Base-by-base conservation (phyloP, 2,888 invertebrate species). In the Epistrophe grossulariae region DNA sequence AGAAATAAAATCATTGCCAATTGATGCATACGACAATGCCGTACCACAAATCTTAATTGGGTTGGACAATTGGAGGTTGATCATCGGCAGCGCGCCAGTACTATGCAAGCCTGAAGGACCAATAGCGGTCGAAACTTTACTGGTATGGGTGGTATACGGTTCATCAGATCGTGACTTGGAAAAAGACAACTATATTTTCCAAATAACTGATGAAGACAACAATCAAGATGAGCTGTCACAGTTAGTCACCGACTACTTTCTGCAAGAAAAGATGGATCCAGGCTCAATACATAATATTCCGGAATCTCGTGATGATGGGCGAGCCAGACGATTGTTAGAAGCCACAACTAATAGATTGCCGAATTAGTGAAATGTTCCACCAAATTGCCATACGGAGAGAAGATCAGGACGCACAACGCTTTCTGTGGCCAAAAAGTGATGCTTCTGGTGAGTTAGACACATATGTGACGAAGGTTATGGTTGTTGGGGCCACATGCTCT, bases 401-500 rank as follows among this genome's bases (percentile, higher is more conserved):
- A 28, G 28, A 76, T 48, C 70, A 70, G 24, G 40, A 76, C 8
- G 5, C 59, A 17, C 52, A 74, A 24, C 59, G 68, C 4, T 71
- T 77, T 55, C 24, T 77, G 17, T 82, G 72, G 82, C 15, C 9
- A 8, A 15, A 8, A 13, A 28, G 55, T 1, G 55, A 71, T 43
- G 15, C 15, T n/a, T 45, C 43, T 6, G 43, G 9, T 1, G 35
- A 24, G 5, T 2, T 59, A 1, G 48, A 60, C 0, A 40, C 52
- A 4, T 59, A 38, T 11, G 48, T 68, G n/a, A 76, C 66, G 76
- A 7, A 64, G 1, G 55, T 45, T 28, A 78, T 78, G 78, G 55
- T 45, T 3, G 78, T 83, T n/a, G 78, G 82, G 5, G 72, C 78
- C n/a, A 76, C 52, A 1, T 78, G 55, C 17, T 77, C 55, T 6